Percentiles rank a stretch among this genome's conserved stretches.
phyloP scores from a whole-genome alignment of 2,113 vertebrate genomes.

The Nyctereutes procyonoides region DNA sequence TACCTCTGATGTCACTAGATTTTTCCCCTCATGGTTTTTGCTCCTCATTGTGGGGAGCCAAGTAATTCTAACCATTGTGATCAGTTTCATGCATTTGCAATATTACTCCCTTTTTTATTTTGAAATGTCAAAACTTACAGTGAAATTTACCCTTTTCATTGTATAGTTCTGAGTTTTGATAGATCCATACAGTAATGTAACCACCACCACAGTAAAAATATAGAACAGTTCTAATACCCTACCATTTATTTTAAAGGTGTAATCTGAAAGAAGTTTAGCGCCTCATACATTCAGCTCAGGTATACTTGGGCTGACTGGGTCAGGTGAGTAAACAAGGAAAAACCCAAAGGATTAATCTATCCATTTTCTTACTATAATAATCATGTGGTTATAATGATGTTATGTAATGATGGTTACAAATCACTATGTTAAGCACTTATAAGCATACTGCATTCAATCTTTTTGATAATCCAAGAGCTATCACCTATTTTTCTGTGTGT shows the following conservation, averaged over 20 bases:
- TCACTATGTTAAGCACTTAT: not conserved
- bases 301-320: not conserved
- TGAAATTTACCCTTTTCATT: not conserved
- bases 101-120: slow-evolving; percentile 38
- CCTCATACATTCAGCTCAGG: not conserved
- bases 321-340: not conserved
- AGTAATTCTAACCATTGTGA: slow-evolving; percentile 19
- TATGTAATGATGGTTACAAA: not conserved
- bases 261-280: slow-evolving; percentile 34
- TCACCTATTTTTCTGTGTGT: not conserved
- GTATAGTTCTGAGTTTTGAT: not conserved
- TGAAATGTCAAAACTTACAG: not conserved
- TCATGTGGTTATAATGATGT: not conserved
- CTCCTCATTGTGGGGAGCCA: slow-evolving; percentile 1
- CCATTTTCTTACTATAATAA: not conserved
- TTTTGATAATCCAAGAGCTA: not conserved
- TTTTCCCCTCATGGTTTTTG: slow-evolving; percentile 27
- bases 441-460: not conserved
- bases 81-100: slow-evolving; percentile 40
- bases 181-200: not conserved
- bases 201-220: not conserved
- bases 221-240: not conserved
- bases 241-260: slow-evolving; percentile 14
- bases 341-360: not conserved
- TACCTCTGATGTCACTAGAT: not conserved